Evolutionary conservation across 2,888 invertebrate species (phyloP).

Genomic region (Melikaiella ostensackeni): DNA sequence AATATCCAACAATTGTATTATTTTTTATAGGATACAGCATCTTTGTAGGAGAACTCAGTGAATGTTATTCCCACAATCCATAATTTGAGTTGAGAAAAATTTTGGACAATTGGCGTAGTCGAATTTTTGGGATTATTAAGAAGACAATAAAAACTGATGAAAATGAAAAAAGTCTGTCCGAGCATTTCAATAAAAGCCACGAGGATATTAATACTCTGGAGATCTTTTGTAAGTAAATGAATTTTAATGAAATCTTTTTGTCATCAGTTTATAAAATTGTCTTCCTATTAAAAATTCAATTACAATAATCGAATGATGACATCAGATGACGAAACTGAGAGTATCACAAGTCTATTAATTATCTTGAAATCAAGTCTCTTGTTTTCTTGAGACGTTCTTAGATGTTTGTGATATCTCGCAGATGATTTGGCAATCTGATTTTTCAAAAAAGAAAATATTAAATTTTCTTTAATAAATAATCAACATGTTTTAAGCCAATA

Average conservation of each 20-base stretch:
- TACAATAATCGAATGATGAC: conserved; percentile 67
- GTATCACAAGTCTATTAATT: conserved; percentile 55
- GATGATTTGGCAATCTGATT: conserved; percentile 73
- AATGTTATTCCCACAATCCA: conserved; percentile 97
- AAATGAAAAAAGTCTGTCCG: too few species aligned
- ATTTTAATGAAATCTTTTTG: conserved; percentile 40
- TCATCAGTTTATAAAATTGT: conserved; percentile 49
- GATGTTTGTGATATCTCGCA: conserved; percentile 55
- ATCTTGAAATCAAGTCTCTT: conserved; percentile 69
- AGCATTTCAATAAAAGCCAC: neutral
- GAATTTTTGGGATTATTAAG: too few species aligned
- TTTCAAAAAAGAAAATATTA: neutral
- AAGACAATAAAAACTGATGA: too few species aligned
- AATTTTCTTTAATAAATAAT: neutral
- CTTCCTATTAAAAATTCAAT: conserved; percentile 10
- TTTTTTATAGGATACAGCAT: conserved; percentile 92
- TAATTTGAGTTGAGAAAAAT: conserved; percentile 84
- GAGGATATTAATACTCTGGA: conserved; percentile 80
- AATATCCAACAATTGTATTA: conserved; percentile 38
- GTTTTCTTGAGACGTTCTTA: conserved; percentile 49
- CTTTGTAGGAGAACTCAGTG: conserved; percentile 96
- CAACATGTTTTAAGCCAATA: neutral
- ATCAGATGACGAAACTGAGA: conserved; percentile 75
- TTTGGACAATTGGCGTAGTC: conserved; percentile 81
- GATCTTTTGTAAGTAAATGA: conserved; percentile 79